Conservation (phyloP, 2,797 vertebrate genomes). For the Parauchenoglanis punctatus region DNA sequence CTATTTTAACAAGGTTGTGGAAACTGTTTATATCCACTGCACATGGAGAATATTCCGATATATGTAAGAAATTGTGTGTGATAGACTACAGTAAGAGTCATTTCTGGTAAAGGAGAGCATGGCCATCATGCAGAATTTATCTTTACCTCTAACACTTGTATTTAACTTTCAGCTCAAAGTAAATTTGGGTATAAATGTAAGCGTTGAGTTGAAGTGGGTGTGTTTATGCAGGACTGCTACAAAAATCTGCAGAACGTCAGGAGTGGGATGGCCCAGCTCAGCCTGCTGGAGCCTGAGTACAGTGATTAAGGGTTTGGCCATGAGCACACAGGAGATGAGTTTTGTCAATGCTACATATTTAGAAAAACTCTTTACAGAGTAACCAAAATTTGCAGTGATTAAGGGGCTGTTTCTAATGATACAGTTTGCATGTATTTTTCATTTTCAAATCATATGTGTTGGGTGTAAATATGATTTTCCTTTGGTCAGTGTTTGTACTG, state of each 20-base stretch:
- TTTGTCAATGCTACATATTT: constrained; percentile 29
- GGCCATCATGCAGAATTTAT: background rate
- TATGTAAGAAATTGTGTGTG: background rate
- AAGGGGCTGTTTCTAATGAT: constrained; percentile 24
- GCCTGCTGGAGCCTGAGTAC: constrained; percentile 30
- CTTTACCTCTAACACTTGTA: background rate
- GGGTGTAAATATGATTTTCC: constrained; percentile 28
- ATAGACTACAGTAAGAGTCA: background rate
- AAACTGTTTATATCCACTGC: background rate
- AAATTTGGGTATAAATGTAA: constrained; percentile 11
- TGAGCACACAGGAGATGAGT: constrained; percentile 19
- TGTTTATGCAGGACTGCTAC: constrained; percentile 24
- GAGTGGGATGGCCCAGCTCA: background rate
- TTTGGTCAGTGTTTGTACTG: constrained; percentile 28
- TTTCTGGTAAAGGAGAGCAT: background rate
- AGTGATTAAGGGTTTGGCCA: constrained; percentile 41
- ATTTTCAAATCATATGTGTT: constrained; percentile 15
- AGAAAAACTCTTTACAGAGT: background rate
- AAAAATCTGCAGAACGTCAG: constrained; percentile 20
- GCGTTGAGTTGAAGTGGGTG: constrained; percentile 24
- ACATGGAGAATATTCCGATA: background rate
- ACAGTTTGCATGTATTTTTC: background rate
- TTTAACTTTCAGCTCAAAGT: constrained; percentile 13
- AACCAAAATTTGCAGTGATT: constrained; percentile 20
- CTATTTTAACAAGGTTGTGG: background rate